These are phyloP conservation scores for Drosophila prosaltans DNA, from an alignment of 1,140 invertebrate species.

Conservation along the genomic window DNA sequence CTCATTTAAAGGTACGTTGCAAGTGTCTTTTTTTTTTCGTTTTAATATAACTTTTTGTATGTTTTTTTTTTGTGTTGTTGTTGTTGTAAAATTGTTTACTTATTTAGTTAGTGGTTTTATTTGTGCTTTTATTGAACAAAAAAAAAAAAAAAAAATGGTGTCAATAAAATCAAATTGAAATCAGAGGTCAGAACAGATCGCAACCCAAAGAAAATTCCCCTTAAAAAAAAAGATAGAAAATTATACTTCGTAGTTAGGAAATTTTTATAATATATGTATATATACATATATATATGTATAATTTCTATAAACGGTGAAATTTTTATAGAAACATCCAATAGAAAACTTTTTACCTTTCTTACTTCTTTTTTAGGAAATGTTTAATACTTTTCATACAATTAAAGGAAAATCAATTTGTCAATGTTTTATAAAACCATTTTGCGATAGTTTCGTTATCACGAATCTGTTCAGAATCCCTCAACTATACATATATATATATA, in stretches of 20 bases:
- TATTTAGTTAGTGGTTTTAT: conserved; percentile 53
- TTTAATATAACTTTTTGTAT: conserved; percentile 60
- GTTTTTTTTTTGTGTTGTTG: too few relatives aligned
- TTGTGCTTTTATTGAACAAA: conserved; percentile 35
- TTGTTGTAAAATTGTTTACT: conserved; percentile 63
- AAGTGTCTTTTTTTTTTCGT: conserved; percentile 49
- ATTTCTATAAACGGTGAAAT: too few relatives aligned
- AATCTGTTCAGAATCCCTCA: conserved; percentile 35
- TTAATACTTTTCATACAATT: too few relatives aligned
- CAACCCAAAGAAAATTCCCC: neutral
- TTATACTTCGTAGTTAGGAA: too few relatives aligned
- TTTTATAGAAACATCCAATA: too few relatives aligned
- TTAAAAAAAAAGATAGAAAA: conserved; percentile 15
- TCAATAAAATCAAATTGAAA: conserved; percentile 13
- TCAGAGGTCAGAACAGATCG: neutral
- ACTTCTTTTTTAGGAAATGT: neutral
- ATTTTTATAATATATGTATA: too few relatives aligned
- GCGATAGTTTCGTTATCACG: neutral
- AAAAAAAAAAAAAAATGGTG: conserved; percentile 40
- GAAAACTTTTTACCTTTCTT: too few relatives aligned
- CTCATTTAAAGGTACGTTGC: conserved; percentile 78
- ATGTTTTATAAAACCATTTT: neutral
- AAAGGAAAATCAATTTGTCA: too few relatives aligned
- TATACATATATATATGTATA: too few relatives aligned
- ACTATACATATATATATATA: neutral